Conservation (phyloP, 2,113 vertebrate genomes). For the Otolemur garnettii region DNA sequence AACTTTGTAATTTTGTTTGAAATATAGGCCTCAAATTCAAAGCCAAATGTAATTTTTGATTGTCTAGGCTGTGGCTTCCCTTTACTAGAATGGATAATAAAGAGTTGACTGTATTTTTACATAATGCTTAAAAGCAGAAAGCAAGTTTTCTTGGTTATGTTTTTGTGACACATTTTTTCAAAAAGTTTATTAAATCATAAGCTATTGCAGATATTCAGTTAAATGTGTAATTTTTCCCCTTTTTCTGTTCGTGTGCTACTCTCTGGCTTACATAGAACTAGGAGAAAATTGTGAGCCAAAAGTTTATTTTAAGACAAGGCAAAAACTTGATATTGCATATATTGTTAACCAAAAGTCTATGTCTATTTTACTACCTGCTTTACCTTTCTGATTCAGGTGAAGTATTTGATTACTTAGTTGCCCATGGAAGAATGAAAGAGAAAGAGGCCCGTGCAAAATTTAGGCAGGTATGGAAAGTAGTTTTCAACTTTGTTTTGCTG, state of each 20-base stretch:
- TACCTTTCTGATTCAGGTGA: slow-evolving; percentile 88
- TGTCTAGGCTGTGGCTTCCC: not conserved
- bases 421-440: slow-evolving; percentile 96
- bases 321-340: slow-evolving; percentile 58
- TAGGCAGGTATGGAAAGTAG: slow-evolving; percentile 91
- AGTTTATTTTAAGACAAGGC: slow-evolving; percentile 62
- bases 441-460: slow-evolving; percentile 95
- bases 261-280: slow-evolving; percentile 10
- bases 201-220: slow-evolving; percentile 41
- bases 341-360: slow-evolving; percentile 60
- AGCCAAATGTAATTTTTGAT: not conserved
- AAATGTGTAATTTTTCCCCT: not conserved
- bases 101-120: slow-evolving; percentile 75
- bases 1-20: slow-evolving; percentile 16
- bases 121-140: slow-evolving; percentile 55
- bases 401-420: slow-evolving; percentile 96
- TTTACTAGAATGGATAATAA: slow-evolving; percentile 58
- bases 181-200: slow-evolving; percentile 65
- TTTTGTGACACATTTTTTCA: slow-evolving; percentile 51
- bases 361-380: slow-evolving; percentile 76
- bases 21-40: not conserved
- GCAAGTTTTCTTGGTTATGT: slow-evolving; percentile 42
- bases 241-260: slow-evolving; percentile 48
- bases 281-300: slow-evolving; percentile 48
- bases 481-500: slow-evolving; percentile 65